These are phyloP conservation scores for Melanotaenia parkinsoni DNA, from an alignment of 2,797 vertebrate species.

Conservation along the genomic window DNA sequence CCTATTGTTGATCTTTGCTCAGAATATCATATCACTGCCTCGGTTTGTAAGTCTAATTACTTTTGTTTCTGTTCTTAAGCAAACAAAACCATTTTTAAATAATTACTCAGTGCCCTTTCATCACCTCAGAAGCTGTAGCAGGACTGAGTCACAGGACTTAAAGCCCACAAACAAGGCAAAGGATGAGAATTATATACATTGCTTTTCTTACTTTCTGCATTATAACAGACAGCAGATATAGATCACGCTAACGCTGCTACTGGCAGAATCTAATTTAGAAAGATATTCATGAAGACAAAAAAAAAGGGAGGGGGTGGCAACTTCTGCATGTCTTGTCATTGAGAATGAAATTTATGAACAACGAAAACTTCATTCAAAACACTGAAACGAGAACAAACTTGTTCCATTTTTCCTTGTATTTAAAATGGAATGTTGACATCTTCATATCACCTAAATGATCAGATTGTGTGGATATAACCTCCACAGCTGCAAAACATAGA, in stretches of 20 bases:
- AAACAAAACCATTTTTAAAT: neutral
- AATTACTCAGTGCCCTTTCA: neutral
- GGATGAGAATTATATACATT: neutral
- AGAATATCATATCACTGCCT: neutral
- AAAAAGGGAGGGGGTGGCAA: neutral
- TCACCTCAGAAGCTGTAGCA: neutral
- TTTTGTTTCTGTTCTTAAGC: neutral
- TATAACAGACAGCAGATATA: neutral
- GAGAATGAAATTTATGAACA: neutral
- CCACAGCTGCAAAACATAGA: neutral
- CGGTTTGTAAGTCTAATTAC: neutral
- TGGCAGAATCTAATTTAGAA: neutral
- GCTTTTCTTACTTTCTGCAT: neutral
- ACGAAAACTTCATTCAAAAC: neutral
- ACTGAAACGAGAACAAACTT: neutral
- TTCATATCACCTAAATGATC: neutral
- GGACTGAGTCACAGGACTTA: neutral
- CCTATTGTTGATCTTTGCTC: neutral
- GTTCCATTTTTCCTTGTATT: neutral
- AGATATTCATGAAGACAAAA: neutral
- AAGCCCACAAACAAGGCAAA: conserved; percentile 3
- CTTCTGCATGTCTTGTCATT: neutral
- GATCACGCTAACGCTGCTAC: neutral
- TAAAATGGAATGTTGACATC: neutral
- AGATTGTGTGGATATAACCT: neutral